Evolutionary conservation across 2,113 vertebrate genomes (phyloP).

Genomic region (Baryphthengus martii): DNA sequence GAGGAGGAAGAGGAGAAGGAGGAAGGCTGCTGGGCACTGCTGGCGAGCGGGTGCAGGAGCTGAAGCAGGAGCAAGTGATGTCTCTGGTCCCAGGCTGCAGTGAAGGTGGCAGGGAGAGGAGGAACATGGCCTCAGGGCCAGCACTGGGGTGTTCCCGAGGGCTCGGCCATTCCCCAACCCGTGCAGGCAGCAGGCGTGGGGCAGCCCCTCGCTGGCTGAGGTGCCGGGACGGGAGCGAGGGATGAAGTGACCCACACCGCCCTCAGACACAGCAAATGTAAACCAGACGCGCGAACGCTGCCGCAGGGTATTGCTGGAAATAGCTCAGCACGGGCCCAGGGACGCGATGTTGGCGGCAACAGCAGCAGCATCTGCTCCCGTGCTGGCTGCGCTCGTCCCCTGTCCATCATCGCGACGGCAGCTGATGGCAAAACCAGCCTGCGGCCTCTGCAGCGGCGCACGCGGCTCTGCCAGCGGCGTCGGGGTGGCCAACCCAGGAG

Average conservation of each 20-base stretch:
- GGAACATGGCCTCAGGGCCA: neutral
- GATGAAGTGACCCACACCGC: neutral
- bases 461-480: neutral
- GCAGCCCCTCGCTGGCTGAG: neutral
- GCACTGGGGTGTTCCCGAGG: neutral
- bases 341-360: rapidly evolving
- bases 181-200: neutral
- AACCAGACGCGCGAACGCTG: neutral
- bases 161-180: neutral
- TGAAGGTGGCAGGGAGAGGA: neutral
- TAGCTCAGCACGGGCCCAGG: neutral
- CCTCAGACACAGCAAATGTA: neutral
- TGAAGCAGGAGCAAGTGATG: neutral
- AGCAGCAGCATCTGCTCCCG: neutral
- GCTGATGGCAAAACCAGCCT: neutral
- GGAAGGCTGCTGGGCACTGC: neutral
- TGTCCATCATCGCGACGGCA: rapidly evolving
- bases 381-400: neutral
- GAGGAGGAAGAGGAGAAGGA: neutral
- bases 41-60: neutral
- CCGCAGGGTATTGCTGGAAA: neutral
- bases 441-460: rapidly evolving
- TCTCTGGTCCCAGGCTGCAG: neutral
- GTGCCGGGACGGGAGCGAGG: neutral
- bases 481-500: neutral